Conservation (phyloP, 2,113 vertebrate species). For the Suricata suricatta region DNA sequence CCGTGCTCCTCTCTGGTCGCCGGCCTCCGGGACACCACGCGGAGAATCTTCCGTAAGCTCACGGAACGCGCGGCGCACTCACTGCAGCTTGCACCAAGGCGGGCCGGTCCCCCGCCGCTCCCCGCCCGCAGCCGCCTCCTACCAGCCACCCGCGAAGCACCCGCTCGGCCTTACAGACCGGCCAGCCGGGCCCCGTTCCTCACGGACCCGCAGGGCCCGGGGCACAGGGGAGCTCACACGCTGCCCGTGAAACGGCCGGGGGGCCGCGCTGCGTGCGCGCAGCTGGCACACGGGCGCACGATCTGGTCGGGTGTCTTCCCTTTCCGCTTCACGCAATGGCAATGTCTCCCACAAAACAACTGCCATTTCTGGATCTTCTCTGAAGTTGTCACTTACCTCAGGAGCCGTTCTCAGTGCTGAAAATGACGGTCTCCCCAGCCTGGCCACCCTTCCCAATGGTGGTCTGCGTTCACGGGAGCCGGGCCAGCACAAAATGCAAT, state of each 20-base stretch:
- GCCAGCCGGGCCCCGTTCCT: neutral
- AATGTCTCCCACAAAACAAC: neutral
- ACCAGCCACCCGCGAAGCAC: neutral
- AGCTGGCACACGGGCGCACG: accelerated
- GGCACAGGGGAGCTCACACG: neutral
- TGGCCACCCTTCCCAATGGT: neutral
- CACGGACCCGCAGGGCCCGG: neutral
- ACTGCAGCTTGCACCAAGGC: neutral
- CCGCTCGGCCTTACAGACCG: neutral
- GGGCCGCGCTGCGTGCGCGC: neutral
- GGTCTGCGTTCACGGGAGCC: neutral
- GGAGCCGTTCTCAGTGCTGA: neutral
- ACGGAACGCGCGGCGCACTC: neutral
- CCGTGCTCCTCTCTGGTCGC: neutral
- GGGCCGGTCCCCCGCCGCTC: neutral
- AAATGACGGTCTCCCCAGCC: neutral
- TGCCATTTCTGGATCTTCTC: neutral
- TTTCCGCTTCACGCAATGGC: neutral
- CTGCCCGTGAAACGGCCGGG: neutral
- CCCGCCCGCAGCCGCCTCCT: no score
- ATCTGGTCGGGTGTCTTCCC: neutral
- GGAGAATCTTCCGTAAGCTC: neutral
- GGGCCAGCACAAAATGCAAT: neutral
- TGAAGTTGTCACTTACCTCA: no score
- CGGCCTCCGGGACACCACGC: neutral